phyloP scores from a whole-genome alignment of 2,797 vertebrate species.

The Neosilurus hyrtlii region DNA sequence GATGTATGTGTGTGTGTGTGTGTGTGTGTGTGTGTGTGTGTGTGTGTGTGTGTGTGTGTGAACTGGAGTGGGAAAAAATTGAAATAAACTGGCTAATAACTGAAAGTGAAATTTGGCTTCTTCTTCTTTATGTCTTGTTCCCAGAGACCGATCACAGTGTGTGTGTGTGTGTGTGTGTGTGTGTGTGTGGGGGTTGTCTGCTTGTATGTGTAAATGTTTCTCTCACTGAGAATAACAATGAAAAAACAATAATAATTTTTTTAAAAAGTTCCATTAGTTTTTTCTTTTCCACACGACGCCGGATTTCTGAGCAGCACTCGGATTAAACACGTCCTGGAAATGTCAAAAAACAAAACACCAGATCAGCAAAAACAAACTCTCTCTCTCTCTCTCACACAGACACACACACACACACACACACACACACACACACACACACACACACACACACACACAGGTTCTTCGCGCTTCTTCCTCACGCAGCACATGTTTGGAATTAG shows the following conservation, averaged over 20 bases:
- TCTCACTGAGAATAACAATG: neutral
- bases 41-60: neutral
- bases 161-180: constrained; percentile 2
- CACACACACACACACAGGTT: neutral
- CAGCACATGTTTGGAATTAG: constrained; percentile 56
- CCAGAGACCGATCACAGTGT: neutral
- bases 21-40: no score
- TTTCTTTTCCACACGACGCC: neutral
- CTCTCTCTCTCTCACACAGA: no score
- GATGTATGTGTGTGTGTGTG: neutral
- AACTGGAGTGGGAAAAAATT: neutral
- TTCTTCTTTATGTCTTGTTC: neutral
- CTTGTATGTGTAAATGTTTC: constrained; percentile 10
- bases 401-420: no score
- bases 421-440: no score
- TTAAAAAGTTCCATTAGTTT: neutral
- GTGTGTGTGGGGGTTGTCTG: constrained; percentile 14
- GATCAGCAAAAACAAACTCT: neutral
- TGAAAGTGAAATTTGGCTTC: neutral
- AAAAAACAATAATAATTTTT: no score
- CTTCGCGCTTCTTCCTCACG: constrained; percentile 29
- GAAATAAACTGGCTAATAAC: neutral
- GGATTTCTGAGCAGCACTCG: neutral
- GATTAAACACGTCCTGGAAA: neutral
- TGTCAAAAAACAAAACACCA: neutral